A percentile compares a stretch with the other conserved stretches of the same genome.
phyloP scores from a whole-genome alignment of 2,888 invertebrate species.

The Cremastinae sp. region DNA sequence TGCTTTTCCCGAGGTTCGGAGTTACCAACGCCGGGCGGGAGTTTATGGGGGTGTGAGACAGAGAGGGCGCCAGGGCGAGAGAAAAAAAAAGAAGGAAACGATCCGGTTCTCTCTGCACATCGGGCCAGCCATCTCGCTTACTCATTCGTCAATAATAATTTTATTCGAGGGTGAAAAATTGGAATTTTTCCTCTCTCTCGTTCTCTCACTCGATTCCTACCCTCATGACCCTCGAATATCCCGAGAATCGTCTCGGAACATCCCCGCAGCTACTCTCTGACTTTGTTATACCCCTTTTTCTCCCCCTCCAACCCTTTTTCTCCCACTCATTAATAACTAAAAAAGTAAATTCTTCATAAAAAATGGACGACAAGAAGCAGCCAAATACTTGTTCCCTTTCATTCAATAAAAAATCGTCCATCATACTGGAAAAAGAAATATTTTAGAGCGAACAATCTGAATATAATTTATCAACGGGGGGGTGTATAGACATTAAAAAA shows the following conservation, averaged over 20 bases:
- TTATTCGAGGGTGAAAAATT: constrained; percentile 79
- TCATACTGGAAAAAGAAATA: too few species aligned
- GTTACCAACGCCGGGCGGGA: constrained; percentile 39
- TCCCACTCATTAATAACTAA: not conserved
- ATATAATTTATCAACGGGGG: too few species aligned
- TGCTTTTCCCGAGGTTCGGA: constrained; percentile 55
- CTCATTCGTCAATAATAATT: constrained; percentile 80
- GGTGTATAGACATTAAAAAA: too few species aligned
- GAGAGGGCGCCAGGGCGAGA: constrained; percentile 1
- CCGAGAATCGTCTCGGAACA: constrained; percentile 8
- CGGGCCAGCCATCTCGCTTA: constrained; percentile 72
- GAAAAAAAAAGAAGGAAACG: constrained; percentile 32
- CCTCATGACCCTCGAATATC: constrained; percentile 30
- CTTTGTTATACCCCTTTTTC: not conserved
- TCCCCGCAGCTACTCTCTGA: not conserved
- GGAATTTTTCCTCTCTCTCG: constrained; percentile 68
- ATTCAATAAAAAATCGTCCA: too few species aligned
- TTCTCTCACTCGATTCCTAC: constrained; percentile 3
- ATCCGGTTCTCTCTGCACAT: constrained; percentile 44
- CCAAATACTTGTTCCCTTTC: not conserved
- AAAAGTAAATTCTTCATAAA: too few species aligned
- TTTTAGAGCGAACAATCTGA: too few species aligned
- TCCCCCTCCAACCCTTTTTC: not conserved
- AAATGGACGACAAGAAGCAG: not conserved
- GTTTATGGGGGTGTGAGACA: constrained; percentile 34